phyloP scores from a whole-genome alignment of 2,888 invertebrate genomes.

The Mythimna ferrago region DNA sequence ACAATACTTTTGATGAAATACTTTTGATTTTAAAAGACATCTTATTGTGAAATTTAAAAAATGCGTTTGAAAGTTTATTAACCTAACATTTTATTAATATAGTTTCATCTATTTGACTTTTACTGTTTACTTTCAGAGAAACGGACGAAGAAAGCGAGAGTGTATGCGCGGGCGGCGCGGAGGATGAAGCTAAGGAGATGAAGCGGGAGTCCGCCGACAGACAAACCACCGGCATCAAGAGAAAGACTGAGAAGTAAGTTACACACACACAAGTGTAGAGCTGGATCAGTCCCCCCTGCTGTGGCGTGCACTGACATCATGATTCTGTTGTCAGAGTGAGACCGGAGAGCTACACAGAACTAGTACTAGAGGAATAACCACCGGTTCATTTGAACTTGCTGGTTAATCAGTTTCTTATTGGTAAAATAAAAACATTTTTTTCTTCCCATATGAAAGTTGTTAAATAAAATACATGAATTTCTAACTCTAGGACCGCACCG shows the following conservation, averaged over 20 bases:
- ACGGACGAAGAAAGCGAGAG: conserved; percentile 88
- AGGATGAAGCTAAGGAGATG: conserved; percentile 81
- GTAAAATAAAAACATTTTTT: neutral
- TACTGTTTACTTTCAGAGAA: conserved; percentile 73
- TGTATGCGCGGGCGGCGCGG: conserved; percentile 82
- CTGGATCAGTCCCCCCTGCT: neutral
- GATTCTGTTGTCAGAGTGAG: neutral
- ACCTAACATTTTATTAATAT: neutral
- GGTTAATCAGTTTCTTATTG: neutral
- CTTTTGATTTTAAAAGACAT: neutral
- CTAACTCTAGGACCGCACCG: conserved; percentile 68
- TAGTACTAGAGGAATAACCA: too few species aligned
- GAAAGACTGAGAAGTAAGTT: conserved; percentile 86
- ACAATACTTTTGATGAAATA: neutral
- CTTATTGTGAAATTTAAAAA: neutral
- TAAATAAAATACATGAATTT: conserved; percentile 36
- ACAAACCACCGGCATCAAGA: conserved; percentile 81
- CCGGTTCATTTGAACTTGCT: neutral
- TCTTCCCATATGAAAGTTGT: neutral
- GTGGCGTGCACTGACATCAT: neutral
- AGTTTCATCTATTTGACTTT: neutral
- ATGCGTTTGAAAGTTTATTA: neutral
- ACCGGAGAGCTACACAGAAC: neutral
- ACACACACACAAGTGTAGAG: neutral
- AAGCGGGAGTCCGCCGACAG: conserved; percentile 81